Evolutionary conservation across 1,140 invertebrate genomes (phyloP), one percentile per base, ranked within the genome.

Genomic region (Drosophila dunni): DNA sequence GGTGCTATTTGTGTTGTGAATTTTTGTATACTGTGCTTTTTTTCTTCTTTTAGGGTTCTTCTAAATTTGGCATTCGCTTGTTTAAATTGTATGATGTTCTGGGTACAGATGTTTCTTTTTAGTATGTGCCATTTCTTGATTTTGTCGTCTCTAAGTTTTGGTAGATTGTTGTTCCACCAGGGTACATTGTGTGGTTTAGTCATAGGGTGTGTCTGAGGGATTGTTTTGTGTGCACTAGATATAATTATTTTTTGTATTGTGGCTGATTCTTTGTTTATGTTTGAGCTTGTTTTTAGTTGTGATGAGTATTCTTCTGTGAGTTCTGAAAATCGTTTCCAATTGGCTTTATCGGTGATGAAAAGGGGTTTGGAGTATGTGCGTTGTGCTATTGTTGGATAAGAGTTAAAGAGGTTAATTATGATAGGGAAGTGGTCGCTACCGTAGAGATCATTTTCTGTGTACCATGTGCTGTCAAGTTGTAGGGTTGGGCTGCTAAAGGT

Each of bases 381-480:
- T 65, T 65, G 24, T 7, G 1, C 1, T 15, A 50, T 46, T 15
- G 34, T 15, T 33, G 20, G 13, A 34, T 56, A 66, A n/a, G 57
- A 54, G n/a, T 24, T 62, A 20, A 69, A 69, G 29, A 66, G 62
- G 11, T 10, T 46, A 29, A 61, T 73, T 46, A 66, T 63, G 17
- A 63, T 60, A 24, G 66, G 17, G 17, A 20, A 20, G 17, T 20
- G 71, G 44, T 74, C 58, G 38, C 65, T 69, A 9, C 50, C 64
- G 36, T 45, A 67, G 2, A 68, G 57, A 34, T 74, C 29, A 17
- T 68, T 57, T 58, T 56, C 58, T 56, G 51, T 62, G 33, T 57
- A 8, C 72, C 65, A 74, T 60, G 58, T 38, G 38, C 65, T 64
- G 58, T 63, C 44, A 9, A 74, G 54, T 67, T 68, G 33, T 15